Evolutionary conservation across 2,113 vertebrate species (phyloP), one percentile per base, ranked within the genome.

Genomic region (Boleophthalmus pectinirostris): DNA sequence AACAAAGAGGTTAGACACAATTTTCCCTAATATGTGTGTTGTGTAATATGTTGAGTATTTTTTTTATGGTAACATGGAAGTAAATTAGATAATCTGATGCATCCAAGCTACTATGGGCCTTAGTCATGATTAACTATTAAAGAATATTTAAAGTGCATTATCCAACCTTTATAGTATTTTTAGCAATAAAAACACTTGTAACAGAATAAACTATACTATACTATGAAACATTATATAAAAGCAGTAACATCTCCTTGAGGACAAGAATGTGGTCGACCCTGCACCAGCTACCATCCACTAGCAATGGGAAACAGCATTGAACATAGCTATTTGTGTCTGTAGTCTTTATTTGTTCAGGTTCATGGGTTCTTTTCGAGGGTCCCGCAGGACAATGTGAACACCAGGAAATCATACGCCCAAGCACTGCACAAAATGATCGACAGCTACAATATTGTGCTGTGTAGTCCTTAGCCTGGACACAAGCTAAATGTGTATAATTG

Each of bases 401-500:
- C 46, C 29, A 66, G 63, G 51, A 65, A 73, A 72, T 63, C 21
- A 2, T 47, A 21, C 60, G 15, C 24, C 65, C 63, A 81, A 86
- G 86, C 83, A 81, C 58, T 29, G 80, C 63, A 86, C 45, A n/a
- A 79, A 85, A 89, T 83, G 68, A 73, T 78, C 60, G 69, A 57
- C 47, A 35, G 45, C 70, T 79, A 85, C 88, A 83, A 81, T 87
- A 79, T 45, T 23, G 56, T 33, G 51, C 73, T 11, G 16, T n/a
- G 25, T 60, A 67, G 16, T 70, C 47, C 78, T 83, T 72, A 83
- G 76, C 51, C 65, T 45, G 68, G 66, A 53, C 9, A 13, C 61
- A 25, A 56, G 58, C 80, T 87, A 78, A 91, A 85, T 83, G 73
- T 77, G 67, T 71, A 63, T 84, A 85, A 89, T 81, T 78, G 43